A percentile compares a stretch with the other conserved stretches of the same genome.
Evolutionary conservation across 2,113 vertebrate species (phyloP).

Genomic region (Promerops cafer): DNA sequence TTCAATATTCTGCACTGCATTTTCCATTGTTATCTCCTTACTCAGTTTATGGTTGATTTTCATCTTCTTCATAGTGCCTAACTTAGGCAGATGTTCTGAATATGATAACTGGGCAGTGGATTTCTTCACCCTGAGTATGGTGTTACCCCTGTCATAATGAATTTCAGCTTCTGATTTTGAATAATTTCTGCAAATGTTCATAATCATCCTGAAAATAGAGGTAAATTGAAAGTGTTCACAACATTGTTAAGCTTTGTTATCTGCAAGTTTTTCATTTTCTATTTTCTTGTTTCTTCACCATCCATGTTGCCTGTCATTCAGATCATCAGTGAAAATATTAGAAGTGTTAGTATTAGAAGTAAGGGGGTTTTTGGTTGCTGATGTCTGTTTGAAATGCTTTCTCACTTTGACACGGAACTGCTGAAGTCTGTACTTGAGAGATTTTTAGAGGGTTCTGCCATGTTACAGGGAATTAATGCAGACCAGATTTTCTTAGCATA

Average conservation of each 20-base stretch:
- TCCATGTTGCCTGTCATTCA: background rate
- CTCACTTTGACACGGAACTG: background rate
- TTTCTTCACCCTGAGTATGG: background rate
- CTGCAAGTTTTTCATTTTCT: background rate
- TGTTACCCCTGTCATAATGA: background rate
- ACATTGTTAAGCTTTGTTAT: background rate
- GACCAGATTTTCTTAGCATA: background rate
- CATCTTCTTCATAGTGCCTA: background rate
- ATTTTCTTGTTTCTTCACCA: background rate
- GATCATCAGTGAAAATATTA: background rate
- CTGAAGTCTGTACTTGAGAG: background rate
- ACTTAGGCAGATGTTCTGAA: background rate
- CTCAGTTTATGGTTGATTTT: background rate
- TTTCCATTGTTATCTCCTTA: background rate
- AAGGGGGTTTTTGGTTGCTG: rapidly evolving
- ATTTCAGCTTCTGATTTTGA: background rate
- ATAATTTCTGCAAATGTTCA: background rate
- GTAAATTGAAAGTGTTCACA: background rate
- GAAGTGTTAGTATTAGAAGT: too few relatives aligned
- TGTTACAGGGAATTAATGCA: slow-evolving; percentile 1
- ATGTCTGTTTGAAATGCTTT: background rate
- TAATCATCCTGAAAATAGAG: background rate
- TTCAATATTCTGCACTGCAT: background rate
- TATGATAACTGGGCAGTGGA: background rate
- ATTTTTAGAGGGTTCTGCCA: background rate